Percentiles rank a stretch among this genome's conserved stretches.
These are phyloP conservation scores for Thaleichthys pacificus DNA, from an alignment of 2,797 vertebrate genomes.

Conservation along the genomic window DNA sequence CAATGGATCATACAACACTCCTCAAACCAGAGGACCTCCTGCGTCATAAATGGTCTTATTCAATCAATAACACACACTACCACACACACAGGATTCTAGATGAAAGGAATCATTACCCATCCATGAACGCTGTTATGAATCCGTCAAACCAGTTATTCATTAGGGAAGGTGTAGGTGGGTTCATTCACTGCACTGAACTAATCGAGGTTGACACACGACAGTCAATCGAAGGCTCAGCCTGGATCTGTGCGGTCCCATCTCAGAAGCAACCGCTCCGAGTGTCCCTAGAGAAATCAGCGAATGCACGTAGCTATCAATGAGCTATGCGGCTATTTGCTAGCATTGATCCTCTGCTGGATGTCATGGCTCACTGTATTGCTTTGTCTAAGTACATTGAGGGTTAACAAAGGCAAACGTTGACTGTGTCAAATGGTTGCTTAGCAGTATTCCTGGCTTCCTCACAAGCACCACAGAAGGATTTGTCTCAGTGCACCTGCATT, in stretches of 20 bases:
- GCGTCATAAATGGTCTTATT: conserved; percentile 27
- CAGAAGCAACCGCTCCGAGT: conserved; percentile 41
- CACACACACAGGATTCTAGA: conserved; percentile 1
- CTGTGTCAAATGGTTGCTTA: not conserved
- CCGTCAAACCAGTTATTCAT: conserved; percentile 44
- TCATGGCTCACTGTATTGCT: not conserved
- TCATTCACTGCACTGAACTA: conserved; percentile 54
- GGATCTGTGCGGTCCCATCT: conserved; percentile 47
- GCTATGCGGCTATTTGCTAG: conserved; percentile 26
- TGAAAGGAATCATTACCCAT: conserved; percentile 34
- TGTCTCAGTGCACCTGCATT: not conserved
- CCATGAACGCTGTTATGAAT: conserved; percentile 56
- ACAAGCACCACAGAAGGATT: too few relatives aligned
- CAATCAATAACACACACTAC: conserved; percentile 46
- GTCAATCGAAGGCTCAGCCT: conserved; percentile 44
- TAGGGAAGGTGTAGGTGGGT: conserved; percentile 35
- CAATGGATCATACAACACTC: conserved; percentile 27
- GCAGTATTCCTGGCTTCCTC: too few relatives aligned
- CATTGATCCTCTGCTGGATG: conserved; percentile 41
- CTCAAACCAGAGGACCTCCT: conserved; percentile 14
- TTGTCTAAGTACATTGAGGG: not conserved
- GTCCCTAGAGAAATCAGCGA: conserved; percentile 58
- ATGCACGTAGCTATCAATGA: conserved; percentile 47
- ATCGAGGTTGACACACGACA: conserved; percentile 70
- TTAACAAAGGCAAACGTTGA: too few relatives aligned